Evolutionary conservation across 2,888 invertebrate species (phyloP), one percentile per base, ranked within the genome.

Genomic region (Odiellus spinosus): DNA sequence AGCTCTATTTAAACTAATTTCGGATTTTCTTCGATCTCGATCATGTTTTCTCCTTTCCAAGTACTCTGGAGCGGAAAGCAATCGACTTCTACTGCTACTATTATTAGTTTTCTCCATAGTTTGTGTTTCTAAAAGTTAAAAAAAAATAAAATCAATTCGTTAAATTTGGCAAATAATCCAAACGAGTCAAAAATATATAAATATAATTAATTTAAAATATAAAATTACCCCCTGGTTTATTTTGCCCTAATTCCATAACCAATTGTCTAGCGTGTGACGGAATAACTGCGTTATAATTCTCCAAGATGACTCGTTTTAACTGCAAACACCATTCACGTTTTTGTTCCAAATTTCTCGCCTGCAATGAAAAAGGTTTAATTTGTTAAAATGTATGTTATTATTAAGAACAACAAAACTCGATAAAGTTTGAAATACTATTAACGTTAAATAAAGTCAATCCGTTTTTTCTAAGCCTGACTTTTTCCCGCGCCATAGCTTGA

Each of bases 231-330:
- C 49, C 77, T 56, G 75, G 76, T 61, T 76, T 75, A 55, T 78
- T 80, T 63, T 83, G 83, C 39, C 85, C 85, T 3, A 87, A 72
- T 63, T 84, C 79, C 77, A 88, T 84, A 42, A 93, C 86, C 45
- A 93, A 71, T 62, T 90, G 87, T 58, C 86, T 77, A 14, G 91
- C 93, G 61, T 90, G 88, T 46, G 80, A 82, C n/a, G 93, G 93
- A 61, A 95, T 93, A 55, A 83, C 85, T 1, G 82, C 85, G 53
- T 80, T 80, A 67, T 87, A 91, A 69, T 90, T 91, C 64, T 93
- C 91, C 57, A 95, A 70, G 63, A 95, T 91, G 34, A 90, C 87
- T 67, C 87, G 73, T 61, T 82, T 82, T 56, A 82, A 71, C 61
- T 80, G 79, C 52, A 78, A 67, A 53, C 80, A 77, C 84, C 83